A percentile compares a stretch with the other conserved stretches of the same genome.
Conservation (phyloP, 2,113 vertebrate species). For the Protomyctophum bolini region DNA sequence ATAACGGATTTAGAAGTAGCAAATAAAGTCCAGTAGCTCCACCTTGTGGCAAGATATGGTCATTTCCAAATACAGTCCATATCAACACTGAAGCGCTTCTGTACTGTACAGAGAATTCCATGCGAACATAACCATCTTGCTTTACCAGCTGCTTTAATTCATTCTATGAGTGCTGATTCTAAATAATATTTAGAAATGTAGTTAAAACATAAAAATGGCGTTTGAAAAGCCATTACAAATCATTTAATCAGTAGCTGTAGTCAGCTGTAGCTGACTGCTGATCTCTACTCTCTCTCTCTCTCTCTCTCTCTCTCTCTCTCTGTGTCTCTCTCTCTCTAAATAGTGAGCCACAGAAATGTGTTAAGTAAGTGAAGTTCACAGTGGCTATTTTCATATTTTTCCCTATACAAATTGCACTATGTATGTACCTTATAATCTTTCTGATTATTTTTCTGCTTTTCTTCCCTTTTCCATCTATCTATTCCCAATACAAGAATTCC, state of each 20-base stretch:
- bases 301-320: not conserved
- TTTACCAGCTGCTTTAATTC: not conserved
- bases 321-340: slow-evolving; percentile 22
- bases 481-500: slow-evolving; percentile 51
- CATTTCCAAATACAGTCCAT: slow-evolving; percentile 12
- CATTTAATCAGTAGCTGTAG: not conserved
- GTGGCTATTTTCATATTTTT: slow-evolving; percentile 8
- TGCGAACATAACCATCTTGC: not conserved
- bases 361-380: slow-evolving; percentile 62
- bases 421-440: not conserved
- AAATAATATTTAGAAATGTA: not conserved
- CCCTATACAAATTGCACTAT: not conserved
- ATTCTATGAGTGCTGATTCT: no score
- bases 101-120: no score
- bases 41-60: slow-evolving; percentile 61
- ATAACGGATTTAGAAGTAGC: no score
- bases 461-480: slow-evolving; percentile 5
- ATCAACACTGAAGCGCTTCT: not conserved
- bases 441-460: slow-evolving; percentile 24
- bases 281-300: slow-evolving; percentile 23
- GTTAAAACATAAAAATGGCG: not conserved
- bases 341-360: slow-evolving; percentile 60
- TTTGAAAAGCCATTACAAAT: not conserved
- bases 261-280: slow-evolving; percentile 23
- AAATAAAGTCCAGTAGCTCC: slow-evolving; percentile 32